Evolutionary conservation across 1,140 invertebrate genomes (phyloP).

Genomic region (Pseudachorutes palmiensis): DNA sequence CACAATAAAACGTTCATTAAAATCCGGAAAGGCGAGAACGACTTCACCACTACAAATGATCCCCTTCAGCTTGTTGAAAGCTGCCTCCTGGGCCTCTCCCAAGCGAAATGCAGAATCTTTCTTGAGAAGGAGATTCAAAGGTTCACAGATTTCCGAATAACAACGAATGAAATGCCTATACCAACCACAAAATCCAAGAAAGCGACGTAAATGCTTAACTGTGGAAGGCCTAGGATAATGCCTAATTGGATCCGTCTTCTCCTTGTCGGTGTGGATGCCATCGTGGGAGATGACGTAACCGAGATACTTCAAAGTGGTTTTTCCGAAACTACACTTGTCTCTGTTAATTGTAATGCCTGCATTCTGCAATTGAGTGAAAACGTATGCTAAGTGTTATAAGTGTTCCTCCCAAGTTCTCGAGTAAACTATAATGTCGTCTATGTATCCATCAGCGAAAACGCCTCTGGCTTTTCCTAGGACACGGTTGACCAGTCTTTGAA

Average conservation of each 20-base stretch:
- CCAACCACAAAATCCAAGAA: constrained; percentile 40
- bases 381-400: constrained; percentile 29
- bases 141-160: constrained; percentile 33
- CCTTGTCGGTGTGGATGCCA: constrained; percentile 40
- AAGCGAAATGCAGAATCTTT: constrained; percentile 16
- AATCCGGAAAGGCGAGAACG: constrained; percentile 35
- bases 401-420: constrained; percentile 40
- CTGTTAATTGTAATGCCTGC: constrained; percentile 31
- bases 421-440: constrained; percentile 51
- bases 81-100: neutral
- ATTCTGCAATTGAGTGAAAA: constrained; percentile 20
- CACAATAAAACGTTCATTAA: constrained; percentile 10
- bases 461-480: constrained; percentile 40
- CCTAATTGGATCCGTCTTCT: constrained; percentile 40
- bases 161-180: constrained; percentile 41
- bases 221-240: constrained; percentile 39
- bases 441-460: constrained; percentile 43
- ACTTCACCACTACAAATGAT: constrained; percentile 6
- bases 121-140: constrained; percentile 37
- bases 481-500: constrained; percentile 48
- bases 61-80: constrained; percentile 20
- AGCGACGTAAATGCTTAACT: constrained; percentile 37
- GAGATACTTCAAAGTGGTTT: constrained; percentile 39
- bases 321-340: constrained; percentile 39
- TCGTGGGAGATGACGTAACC: constrained; percentile 39